Percentiles rank a stretch among this genome's conserved stretches.
Evolutionary conservation across 2,797 vertebrate genomes (phyloP).

Genomic region (Sebastes diploproa): DNA sequence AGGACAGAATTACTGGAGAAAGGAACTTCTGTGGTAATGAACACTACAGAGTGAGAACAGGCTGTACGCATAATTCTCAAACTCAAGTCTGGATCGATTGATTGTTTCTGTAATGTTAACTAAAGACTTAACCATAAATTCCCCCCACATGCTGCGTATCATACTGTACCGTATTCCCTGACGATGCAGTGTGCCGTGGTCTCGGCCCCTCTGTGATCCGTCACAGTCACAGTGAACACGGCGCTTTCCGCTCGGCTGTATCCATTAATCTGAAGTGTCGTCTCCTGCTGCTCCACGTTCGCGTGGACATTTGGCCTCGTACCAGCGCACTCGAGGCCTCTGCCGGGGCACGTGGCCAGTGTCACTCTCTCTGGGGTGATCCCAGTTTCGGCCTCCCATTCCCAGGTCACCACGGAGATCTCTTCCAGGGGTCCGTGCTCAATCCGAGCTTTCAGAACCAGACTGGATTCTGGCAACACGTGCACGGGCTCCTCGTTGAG

Average conservation of each 20-base stretch:
- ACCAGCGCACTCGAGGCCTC: conserved; percentile 29
- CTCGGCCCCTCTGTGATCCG: conserved; percentile 49
- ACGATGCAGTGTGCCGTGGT: conserved; percentile 64
- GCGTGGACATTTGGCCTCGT: conserved; percentile 20
- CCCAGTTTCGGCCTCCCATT: conserved; percentile 53
- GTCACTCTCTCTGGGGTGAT: conserved; percentile 5
- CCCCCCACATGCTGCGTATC: not conserved
- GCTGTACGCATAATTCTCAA: not conserved
- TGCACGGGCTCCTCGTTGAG: conserved; percentile 61
- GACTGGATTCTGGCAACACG: conserved; percentile 52
- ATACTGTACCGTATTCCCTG: conserved; percentile 79
- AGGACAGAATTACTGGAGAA: not conserved
- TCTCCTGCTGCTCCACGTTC: conserved; percentile 54
- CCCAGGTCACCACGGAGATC: conserved; percentile 73
- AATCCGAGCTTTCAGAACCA: conserved; percentile 74
- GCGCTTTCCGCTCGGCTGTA: conserved; percentile 67
- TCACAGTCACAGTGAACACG: conserved; percentile 74
- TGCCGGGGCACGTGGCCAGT: conserved; percentile 71
- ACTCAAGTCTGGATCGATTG: not conserved
- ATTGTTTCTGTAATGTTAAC: not conserved
- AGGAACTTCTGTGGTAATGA: not conserved
- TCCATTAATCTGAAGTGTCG: conserved; percentile 58
- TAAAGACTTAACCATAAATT: not conserved
- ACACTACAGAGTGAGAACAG: not conserved
- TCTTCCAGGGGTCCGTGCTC: conserved; percentile 42